Evolutionary conservation across 2,113 vertebrate species (phyloP).

Genomic region (Pachycephala philippinensis): DNA sequence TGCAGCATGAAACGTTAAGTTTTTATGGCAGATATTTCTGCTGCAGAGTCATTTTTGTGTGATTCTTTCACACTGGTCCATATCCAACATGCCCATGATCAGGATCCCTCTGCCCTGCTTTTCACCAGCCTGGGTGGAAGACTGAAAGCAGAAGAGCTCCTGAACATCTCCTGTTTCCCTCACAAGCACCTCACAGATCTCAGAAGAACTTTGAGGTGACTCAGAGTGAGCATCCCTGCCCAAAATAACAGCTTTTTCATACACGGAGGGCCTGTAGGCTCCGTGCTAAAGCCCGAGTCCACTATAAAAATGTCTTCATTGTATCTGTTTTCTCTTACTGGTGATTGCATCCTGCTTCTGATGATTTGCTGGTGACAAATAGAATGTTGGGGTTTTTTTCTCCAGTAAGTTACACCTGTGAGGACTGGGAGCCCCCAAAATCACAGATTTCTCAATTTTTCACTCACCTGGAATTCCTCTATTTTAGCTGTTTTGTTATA

Average conservation of each 20-base stretch:
- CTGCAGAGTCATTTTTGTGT: neutral
- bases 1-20: rapidly evolving
- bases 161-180: neutral
- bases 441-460: neutral
- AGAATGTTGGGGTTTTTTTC: neutral
- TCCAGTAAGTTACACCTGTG: neutral
- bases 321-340: neutral
- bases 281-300: neutral
- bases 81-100: neutral
- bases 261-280: rapidly evolving
- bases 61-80: neutral
- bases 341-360: neutral
- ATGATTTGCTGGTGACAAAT: neutral
- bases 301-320: neutral
- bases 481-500: neutral
- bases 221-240: neutral
- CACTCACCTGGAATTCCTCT: neutral
- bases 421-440: neutral
- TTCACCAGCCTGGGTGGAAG: neutral
- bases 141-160: neutral
- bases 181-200: neutral
- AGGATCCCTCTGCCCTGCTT: neutral
- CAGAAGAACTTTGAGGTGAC: neutral
- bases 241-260: neutral
- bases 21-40: neutral